phyloP scores from a whole-genome alignment of 2,113 vertebrate species.

The Phylloscopus trochiloides region DNA sequence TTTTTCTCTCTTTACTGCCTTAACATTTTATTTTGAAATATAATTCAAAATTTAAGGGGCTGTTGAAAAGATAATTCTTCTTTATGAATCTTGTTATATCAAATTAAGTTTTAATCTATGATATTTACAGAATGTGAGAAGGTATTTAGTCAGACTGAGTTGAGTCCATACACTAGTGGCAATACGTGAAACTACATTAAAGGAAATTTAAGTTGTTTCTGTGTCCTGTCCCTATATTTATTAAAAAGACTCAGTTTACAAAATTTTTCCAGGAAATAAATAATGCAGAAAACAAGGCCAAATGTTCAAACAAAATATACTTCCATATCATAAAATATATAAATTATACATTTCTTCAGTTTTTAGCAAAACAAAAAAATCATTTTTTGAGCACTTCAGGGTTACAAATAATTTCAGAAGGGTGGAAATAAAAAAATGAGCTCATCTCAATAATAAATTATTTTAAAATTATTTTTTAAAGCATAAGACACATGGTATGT shows the following conservation, averaged over 20 bases:
- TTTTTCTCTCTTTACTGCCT: background rate
- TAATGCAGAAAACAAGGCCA: background rate
- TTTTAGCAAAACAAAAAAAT: background rate
- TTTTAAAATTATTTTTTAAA: background rate
- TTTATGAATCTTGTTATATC: background rate
- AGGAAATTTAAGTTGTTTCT: background rate
- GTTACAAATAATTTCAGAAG: background rate
- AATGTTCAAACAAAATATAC: background rate
- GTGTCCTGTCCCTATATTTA: background rate
- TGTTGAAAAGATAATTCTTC: background rate
- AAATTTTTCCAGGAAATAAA: background rate
- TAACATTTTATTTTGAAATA: background rate
- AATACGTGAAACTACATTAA: background rate
- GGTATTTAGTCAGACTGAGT: background rate
- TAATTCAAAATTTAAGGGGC: background rate
- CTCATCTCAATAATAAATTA: background rate
- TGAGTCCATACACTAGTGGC: background rate
- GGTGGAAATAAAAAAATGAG: background rate
- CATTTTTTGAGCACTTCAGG: rapidly evolving
- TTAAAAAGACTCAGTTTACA: background rate
- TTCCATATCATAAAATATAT: background rate
- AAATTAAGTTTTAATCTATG: background rate
- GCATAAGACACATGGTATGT: background rate
- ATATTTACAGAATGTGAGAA: background rate
- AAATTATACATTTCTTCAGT: background rate